Evolutionary conservation across 1,140 invertebrate species (phyloP), one percentile per base, ranked within the genome.

Genomic region (Pseudomyrmex dendroicus): DNA sequence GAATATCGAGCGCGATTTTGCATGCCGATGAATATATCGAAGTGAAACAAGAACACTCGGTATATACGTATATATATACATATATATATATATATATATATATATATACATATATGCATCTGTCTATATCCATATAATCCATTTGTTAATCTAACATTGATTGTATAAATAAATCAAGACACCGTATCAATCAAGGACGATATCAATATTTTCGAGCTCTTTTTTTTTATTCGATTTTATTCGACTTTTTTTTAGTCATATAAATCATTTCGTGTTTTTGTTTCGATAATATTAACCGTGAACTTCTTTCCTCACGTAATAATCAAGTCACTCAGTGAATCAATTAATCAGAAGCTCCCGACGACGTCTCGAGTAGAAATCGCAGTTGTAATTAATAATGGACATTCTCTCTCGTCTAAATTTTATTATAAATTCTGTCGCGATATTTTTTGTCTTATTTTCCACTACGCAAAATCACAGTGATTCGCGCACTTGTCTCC

Each of bases 1-100:
- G 66, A 80, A 80, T 80, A 80, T 80, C 76, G 56, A 72, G 66
- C 76, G 46, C 76, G 66, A 80, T 70, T 80, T 70, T 70, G 66
- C 54, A 80, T 80, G 59, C 44, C 54, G 66, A 59, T 80, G 66
- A 80, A 70, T 59, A 72, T 25, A 70, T 80, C 64, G 64, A 17
- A 35, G 10, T 13, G 44, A 13, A 50, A 35, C 59, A 70, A 68
- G 54, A 59, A 48, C 48, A 59, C 15, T 35, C 20, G 52, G 50
- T 12, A 59, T 80, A 35, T 2, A 10, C 20, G 20, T 1, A 0
- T 35, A 1, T 35, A 1, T 7, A 7, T 35, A 7, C 5, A 7
- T 35, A 7, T 35, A 25, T 25, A 25, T 25, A 25, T 3, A 25
- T 25, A 35, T 35, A 7, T 35, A 7, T 35, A 7, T 7, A 7